Base-by-base conservation (phyloP, 2,113 vertebrate species). In the Ahaetulla prasina region DNA sequence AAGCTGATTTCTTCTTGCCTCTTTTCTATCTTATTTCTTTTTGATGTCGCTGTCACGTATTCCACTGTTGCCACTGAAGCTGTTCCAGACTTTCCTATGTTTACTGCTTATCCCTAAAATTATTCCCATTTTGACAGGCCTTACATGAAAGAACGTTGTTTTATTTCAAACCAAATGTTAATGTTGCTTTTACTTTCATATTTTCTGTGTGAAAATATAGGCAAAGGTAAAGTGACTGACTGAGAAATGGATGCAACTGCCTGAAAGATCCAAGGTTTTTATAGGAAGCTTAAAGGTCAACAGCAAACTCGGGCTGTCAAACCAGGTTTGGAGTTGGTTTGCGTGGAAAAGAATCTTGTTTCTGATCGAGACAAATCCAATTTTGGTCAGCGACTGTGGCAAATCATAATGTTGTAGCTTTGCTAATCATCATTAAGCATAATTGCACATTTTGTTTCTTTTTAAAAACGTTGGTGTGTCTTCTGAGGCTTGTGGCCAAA, bases 211-310 rank as follows among this genome's bases (percentile, higher is more conserved):
- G 88, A 92, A 54, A 84, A 92, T 92, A 92, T 92, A 93, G 91
- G 91, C 68, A 95, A 94, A 94, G 43, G 63, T 87, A 92, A 93
- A 93, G 2, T 93, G 92, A 88, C 94, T 91, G 89, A 85, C 94
- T 57, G 43, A 92, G 95, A 95, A 92, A 93, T 94, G 49, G 74
- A 88, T 27, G 91, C 89, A 92, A 63, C 92, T 93, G 92, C 91
- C 86, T 92, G 85, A 94, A 95, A 95, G 88, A 94, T 90, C 85
- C 49, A 90, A 87, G 89, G 54, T 90, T 94, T 95, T 92, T 92
- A 93, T 93, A 94, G 92, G 93, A 95, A 95, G 57, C 60, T 35
- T 63, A 92, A 85, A 94, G 53, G 0, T 49, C 43, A 39, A 14
- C 91, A 87, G 80, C 94, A 80, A 55, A 55, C 30, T 88, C 63